Evolutionary conservation across 2,113 vertebrate species (phyloP), one percentile per base, ranked within the genome.

Genomic region (Glaucidium brasilianum): DNA sequence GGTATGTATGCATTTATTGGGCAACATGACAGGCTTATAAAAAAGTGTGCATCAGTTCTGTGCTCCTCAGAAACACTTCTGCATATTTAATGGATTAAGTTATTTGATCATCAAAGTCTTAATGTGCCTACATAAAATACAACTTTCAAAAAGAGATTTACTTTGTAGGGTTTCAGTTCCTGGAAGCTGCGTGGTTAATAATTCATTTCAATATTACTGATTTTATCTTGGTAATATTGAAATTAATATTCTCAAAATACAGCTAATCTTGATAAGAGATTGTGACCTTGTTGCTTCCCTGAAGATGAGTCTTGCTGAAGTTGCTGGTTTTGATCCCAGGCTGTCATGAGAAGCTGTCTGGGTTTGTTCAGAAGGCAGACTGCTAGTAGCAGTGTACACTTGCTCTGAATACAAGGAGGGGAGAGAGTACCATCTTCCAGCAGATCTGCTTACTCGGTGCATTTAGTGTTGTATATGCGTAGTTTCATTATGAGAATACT

Each of bases 161-260:
- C 11, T 58, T 94, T 81, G 58, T 77, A 60, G 27, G 6, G 20
- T 55, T 97, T 92, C 90, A 30, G 21, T 95, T 95, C 72, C 79
- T 76, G 67, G 79, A 97, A 95, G 58, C 43, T 64, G 25, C 59
- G 17, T 90, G 49, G 43, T 76, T 96, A 83, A 87, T 92, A 17
- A 69, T 68, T 95, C 53, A 71, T 88, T 96, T 92, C 68, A 88
- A 68, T 94, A 81, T 71, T 86, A 76, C 60, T 85, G 83, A 82
- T 89, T 96, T 95, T 75, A 55, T 94, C 91, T 80, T 87, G 55
- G 55, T 82, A 77, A 86, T 94, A 91, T 53, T 95, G 62, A 94
- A 96, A 85, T 91, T 92, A 77, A 63, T 93, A 79, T 63, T 94
- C 71, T 92, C 76, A 72, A 91, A 94, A 90, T 80, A 49, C 22